phyloP scores from a whole-genome alignment of 2,797 vertebrate species.

The Siniperca obscura region DNA sequence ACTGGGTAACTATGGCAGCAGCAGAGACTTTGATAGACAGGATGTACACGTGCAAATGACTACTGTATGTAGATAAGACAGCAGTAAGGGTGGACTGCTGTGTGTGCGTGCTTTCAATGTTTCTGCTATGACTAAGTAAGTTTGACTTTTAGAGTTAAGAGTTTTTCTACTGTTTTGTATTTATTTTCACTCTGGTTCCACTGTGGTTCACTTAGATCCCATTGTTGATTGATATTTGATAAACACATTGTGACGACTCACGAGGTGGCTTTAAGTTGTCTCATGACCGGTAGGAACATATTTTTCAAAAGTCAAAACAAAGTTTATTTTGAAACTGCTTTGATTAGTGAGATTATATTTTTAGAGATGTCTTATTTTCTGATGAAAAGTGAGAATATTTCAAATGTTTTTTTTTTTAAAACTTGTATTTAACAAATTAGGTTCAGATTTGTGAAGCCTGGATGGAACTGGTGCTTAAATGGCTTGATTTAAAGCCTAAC shows the following conservation, averaged over 20 bases:
- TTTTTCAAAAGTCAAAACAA: not conserved
- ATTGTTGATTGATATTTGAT: slow-evolving; percentile 28
- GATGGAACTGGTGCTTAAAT: slow-evolving; percentile 28
- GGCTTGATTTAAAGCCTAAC: not conserved
- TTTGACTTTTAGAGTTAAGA: not conserved
- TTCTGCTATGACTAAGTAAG: not conserved
- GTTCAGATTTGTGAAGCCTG: slow-evolving; percentile 13
- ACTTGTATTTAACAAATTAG: slow-evolving; percentile 14
- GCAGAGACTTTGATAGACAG: slow-evolving; percentile 23
- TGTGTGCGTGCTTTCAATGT: slow-evolving; percentile 23
- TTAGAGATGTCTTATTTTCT: slow-evolving; percentile 32
- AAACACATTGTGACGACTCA: slow-evolving; percentile 19
- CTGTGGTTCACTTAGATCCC: slow-evolving; percentile 38
- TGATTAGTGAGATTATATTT: slow-evolving; percentile 9
- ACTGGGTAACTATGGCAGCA: slow-evolving; percentile 17
- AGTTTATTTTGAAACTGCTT: slow-evolving; percentile 3
- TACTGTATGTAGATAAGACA: slow-evolving; percentile 4
- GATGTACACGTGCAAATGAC: not conserved
- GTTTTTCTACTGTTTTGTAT: slow-evolving; percentile 46
- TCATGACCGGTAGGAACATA: not conserved
- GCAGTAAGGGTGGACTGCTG: not conserved
- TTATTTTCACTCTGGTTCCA: slow-evolving; percentile 50
- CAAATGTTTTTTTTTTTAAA: slow-evolving; percentile 16
- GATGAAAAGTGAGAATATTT: slow-evolving; percentile 21
- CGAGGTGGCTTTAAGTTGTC: not conserved